Base-by-base conservation (phyloP, 2,113 vertebrate genomes). In the Phoxinus phoxinus region DNA sequence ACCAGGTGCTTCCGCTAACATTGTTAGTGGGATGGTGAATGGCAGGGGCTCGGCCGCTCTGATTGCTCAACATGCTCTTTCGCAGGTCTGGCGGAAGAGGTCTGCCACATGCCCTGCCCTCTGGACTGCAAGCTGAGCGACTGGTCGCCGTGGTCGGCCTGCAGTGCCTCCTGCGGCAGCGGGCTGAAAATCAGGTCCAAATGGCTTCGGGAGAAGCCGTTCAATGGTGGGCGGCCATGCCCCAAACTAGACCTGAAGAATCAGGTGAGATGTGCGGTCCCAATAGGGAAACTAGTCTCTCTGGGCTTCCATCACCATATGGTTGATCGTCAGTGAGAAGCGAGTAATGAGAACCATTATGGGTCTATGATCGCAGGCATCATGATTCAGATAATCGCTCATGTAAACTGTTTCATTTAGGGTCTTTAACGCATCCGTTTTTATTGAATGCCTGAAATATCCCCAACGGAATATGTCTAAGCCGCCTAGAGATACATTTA, bases 151-250 rank as follows among this genome's bases (percentile, higher is more conserved):
- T 99, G 98, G 98, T 96, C 96, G 0, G 83, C 94, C 58, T 99
- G 98, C 94, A 99, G 97, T 87, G 94, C 95, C 0, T 95, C 96
- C 9, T 98, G 97, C 90, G 97, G 97, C 4, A 93, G 95, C 0
- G 98, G 98, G 74, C 91, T 98, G 86, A 96, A 94, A 92, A 94
- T 96, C 86, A 91, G 98, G 81, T 99, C 96, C 83, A 97, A 94
- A 89, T 99, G 98, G 97, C 94, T 99, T 12, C 96, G 97, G 81
- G 97, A 99, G 90, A 99, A 99, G 89, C 96, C 98, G 5, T 99
- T 99, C 89, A 97, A 97, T 44, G 96, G 97, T 75, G 98, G 98
- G 3, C 96, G 98, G 3, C 96, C 97, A 0, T 99, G 98, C 91
- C 98, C 98, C 80, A 97, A 95, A 87, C 92, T 99, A 90, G 97